A percentile compares a stretch with the other conserved stretches of the same genome.
Evolutionary conservation across 2,113 vertebrate species (phyloP).

Genomic region (Micromys minutus): DNA sequence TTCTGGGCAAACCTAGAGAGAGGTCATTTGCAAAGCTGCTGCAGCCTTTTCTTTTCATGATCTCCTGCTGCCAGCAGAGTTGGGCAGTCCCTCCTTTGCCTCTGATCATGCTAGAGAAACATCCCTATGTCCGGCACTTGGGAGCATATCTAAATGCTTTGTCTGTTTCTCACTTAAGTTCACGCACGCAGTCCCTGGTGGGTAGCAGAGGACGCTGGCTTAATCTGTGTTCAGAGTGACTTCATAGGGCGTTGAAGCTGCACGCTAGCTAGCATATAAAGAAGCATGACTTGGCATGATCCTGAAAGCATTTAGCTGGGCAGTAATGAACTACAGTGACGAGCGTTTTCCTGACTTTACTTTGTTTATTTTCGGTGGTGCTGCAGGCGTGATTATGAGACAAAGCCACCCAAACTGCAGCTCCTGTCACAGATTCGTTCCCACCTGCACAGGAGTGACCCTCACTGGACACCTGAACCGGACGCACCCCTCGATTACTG

Average conservation of each 20-base stretch:
- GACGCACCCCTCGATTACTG: conserved; percentile 96
- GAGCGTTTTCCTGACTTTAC: conserved; percentile 72
- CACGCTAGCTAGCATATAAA: background rate
- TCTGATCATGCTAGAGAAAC: background rate
- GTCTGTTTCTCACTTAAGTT: background rate
- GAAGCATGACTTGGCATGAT: background rate
- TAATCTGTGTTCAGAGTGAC: background rate
- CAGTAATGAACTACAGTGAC: conserved; percentile 43
- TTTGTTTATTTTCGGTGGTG: conserved; percentile 60
- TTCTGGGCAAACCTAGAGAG: background rate
- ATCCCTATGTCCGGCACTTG: background rate
- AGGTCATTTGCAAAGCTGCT: background rate
- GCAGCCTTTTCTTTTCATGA: no score
- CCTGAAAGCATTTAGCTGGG: conserved; percentile 44
- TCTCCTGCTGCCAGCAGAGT: background rate
- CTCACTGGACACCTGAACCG: conserved; percentile 89
- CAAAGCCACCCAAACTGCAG: conserved; percentile 91
- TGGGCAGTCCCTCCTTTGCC: background rate
- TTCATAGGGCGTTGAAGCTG: background rate
- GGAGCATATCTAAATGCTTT: background rate
- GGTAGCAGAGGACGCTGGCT: background rate
- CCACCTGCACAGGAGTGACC: conserved; percentile 86
- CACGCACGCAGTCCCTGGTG: background rate
- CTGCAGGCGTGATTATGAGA: conserved; percentile 95
- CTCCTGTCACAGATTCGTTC: conserved; percentile 93